Base-by-base conservation (phyloP, 2,888 invertebrate genomes). In the Crioceris asparagi region DNA sequence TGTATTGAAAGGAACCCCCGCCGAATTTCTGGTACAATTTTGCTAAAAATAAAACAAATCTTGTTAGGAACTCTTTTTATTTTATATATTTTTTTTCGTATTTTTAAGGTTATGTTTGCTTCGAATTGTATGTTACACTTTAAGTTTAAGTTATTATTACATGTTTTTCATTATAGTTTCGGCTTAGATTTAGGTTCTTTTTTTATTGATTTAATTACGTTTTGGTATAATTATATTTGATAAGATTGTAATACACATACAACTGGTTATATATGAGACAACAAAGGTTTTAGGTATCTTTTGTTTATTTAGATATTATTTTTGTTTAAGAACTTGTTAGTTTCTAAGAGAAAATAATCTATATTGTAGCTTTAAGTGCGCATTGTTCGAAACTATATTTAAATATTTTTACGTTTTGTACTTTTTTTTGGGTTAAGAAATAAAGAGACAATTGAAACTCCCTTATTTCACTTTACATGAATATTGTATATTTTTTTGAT, bases 211-310 rank as follows among this genome's bases (percentile, higher is more conserved):
- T 21, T 21, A 7, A 7, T 21, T 31, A 32, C 36, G 26, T 38
- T 45, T 36, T 18, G 36, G n/a, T 42, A 40, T 45, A 36, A 26
- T 39, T 35, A 23, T 41, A 45, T 45, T 45, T 41, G 37, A 43
- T 40, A 49, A 52, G 52, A 46, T 47, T 53, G 57, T 56, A 57
- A 59, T 60, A 57, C 56, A 60, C 61, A 61, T 59, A 57, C 60
- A 60, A 60, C 60, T 61, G 60, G 55, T 57, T 55, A 32, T n/a
- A n/a, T n/a, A 40, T 32, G 35, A 29, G 47, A 40, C 33, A 29
- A 16, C 31, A 39, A 42, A 43, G 31, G 31, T 45, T 27, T 27
- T 27, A 14, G 27, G 27, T 27, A 8, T 27, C 4, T 27, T 21
- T 21, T 43, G 37, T 33, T 41, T 38, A 40, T 34, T 43, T 38